These are phyloP conservation scores for Apomyelois bistriatella DNA, from an alignment of 2,888 invertebrate species.

Conservation along the genomic window DNA sequence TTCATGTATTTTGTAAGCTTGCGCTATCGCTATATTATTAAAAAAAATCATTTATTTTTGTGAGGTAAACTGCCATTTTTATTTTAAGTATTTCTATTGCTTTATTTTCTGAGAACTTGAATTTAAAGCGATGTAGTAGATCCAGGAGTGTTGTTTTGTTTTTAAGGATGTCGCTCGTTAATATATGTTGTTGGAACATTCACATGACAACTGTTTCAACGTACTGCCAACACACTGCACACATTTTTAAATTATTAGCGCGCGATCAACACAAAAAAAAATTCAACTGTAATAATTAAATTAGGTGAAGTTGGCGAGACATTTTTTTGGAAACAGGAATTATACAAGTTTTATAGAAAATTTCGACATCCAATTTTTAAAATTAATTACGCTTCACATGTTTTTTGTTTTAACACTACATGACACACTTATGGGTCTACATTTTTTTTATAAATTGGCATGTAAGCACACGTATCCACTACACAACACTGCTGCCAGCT, in stretches of 20 bases:
- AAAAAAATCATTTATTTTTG: constrained; percentile 27
- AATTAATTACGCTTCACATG: constrained; percentile 5
- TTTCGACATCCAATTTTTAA: constrained; percentile 12
- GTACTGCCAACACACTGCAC: constrained; percentile 76
- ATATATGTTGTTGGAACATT: constrained; percentile 31
- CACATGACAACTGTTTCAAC: constrained; percentile 34
- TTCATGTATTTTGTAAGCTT: constrained; percentile 47
- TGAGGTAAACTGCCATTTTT: constrained; percentile 22
- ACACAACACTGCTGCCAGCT: constrained; percentile 36
- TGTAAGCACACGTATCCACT: constrained; percentile 42
- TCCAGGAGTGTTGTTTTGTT: constrained; percentile 62
- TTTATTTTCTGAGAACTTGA: constrained; percentile 17
- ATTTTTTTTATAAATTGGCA: constrained; percentile 41
- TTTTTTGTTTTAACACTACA: constrained; percentile 39
- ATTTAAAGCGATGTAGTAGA: constrained; percentile 49
- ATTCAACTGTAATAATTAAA: neutral
- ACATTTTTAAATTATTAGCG: constrained; percentile 46
- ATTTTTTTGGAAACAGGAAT: neutral
- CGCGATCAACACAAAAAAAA: neutral
- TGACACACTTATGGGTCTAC: constrained; percentile 71
- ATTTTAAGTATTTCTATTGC: constrained; percentile 15
- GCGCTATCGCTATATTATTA: constrained; percentile 53
- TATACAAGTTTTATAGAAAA: constrained; percentile 2
- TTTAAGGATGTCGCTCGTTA: constrained; percentile 43
- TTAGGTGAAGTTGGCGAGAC: constrained; percentile 6